Conservation (phyloP, 64 coral and sea anemone genomes). For the Stylophora pistillata region DNA sequence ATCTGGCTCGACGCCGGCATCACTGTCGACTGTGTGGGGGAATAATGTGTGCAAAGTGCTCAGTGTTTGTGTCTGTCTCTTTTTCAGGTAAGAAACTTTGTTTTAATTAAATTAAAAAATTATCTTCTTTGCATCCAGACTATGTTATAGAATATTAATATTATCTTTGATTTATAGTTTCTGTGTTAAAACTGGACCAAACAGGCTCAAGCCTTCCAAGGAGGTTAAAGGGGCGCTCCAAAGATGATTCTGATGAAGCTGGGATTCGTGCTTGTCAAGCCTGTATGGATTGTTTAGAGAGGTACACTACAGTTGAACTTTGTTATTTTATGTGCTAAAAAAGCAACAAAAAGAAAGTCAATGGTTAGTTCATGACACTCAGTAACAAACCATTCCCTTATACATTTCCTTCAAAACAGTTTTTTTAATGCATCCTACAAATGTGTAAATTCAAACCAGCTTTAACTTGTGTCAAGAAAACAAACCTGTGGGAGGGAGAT, state of each 20-base stretch:
- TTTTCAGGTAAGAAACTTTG: constrained; percentile 68
- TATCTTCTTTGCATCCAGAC: background rate
- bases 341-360: too few relatives aligned
- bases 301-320: constrained; percentile 16
- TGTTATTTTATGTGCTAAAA: too few relatives aligned
- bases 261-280: constrained; percentile 80
- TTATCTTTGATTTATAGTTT: constrained; percentile 9
- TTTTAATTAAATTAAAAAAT: background rate
- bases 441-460: too few relatives aligned
- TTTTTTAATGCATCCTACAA: too few relatives aligned
- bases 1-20: constrained; percentile 87
- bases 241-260: constrained; percentile 82
- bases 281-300: constrained; percentile 80
- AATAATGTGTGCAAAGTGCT: constrained; percentile 97
- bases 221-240: constrained; percentile 35
- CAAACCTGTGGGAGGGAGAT: too few relatives aligned
- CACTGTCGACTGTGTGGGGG: constrained; percentile 96
- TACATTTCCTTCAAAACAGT: too few relatives aligned
- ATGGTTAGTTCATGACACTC: too few relatives aligned
- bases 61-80: constrained; percentile 68
- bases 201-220: constrained; percentile 23
- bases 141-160: background rate
- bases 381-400: too few relatives aligned
- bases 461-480: too few relatives aligned
- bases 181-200: constrained; percentile 59